Evolutionary conservation across 2,113 vertebrate species (phyloP).

Genomic region (Pipra filicauda): DNA sequence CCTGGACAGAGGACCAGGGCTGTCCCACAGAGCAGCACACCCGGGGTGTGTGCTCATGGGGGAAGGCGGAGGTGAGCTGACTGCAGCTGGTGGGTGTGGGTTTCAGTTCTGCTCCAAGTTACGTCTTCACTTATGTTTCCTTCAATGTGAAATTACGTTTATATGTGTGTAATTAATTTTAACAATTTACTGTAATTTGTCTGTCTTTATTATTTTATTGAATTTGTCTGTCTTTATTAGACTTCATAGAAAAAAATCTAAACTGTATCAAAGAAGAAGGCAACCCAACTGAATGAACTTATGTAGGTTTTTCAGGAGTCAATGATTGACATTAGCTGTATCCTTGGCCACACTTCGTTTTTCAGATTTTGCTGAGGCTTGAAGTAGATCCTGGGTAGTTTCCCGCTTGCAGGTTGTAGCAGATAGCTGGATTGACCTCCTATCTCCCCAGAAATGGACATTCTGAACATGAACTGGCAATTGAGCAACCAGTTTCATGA

Average conservation of each 20-base stretch:
- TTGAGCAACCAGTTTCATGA: background rate
- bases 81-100: background rate
- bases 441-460: background rate
- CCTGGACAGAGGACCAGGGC: background rate
- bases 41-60: background rate
- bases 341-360: background rate
- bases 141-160: slow-evolving; percentile 5
- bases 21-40: slow-evolving; percentile 25
- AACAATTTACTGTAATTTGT: background rate
- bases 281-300: background rate
- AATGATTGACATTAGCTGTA: background rate
- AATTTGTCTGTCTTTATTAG: background rate
- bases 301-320: background rate
- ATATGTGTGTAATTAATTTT: background rate
- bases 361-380: background rate
- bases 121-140: background rate
- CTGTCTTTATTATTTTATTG: background rate
- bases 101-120: slow-evolving; percentile 30
- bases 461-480: background rate
- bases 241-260: background rate
- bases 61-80: slow-evolving; percentile 40
- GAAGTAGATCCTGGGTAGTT: background rate
- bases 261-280: slow-evolving; percentile 2
- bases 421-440: background rate
- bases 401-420: background rate